Evolutionary conservation across 2,113 vertebrate species (phyloP).

Genomic region (Python bivittatus): DNA sequence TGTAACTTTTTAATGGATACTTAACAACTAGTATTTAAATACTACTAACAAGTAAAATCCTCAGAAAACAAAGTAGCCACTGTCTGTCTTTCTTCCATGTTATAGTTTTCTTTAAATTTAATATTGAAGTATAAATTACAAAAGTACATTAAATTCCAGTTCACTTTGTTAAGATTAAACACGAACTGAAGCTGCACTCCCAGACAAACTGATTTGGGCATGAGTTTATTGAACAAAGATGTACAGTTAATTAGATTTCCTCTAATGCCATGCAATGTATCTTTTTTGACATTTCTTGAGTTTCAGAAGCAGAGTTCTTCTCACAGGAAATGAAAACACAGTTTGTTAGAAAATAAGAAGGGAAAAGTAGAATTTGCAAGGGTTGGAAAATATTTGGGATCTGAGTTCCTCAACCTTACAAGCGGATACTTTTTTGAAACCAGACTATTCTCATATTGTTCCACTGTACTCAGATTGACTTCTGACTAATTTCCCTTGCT

Average conservation of each 20-base stretch:
- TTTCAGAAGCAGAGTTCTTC: neutral
- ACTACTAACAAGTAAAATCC: neutral
- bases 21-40: neutral
- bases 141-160: neutral
- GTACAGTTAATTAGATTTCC: neutral
- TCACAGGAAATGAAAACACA: neutral
- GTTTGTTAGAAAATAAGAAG: neutral
- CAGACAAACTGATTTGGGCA: neutral
- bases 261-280: neutral
- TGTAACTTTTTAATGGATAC: neutral
- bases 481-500: neutral
- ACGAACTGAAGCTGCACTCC: neutral
- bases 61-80: neutral
- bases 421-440: neutral
- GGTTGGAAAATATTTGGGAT: neutral
- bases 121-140: neutral
- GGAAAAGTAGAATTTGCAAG: neutral
- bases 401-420: neutral
- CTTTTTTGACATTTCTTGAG: neutral
- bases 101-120: neutral
- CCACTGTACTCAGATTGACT: neutral
- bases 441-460: neutral
- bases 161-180: neutral
- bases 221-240: neutral
- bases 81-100: too few species aligned